These are phyloP conservation scores for Troilus luridus DNA, from an alignment of 2,888 invertebrate species.

Conservation along the genomic window DNA sequence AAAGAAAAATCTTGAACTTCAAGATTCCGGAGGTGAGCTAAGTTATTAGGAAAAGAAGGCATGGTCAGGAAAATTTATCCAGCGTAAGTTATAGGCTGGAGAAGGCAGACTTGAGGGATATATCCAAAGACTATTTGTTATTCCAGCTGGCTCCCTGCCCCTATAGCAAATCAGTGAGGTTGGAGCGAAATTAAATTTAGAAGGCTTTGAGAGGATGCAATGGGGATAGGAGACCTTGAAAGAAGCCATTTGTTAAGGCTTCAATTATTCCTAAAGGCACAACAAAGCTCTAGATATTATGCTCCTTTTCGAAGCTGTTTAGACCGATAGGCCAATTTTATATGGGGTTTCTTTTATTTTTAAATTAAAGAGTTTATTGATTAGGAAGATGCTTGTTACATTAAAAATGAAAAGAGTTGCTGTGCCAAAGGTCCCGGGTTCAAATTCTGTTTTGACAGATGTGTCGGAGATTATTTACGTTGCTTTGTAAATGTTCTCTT, in stretches of 20 bases:
- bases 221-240: conserved; percentile 46
- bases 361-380: background rate
- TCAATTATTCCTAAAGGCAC: conserved; percentile 40
- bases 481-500: too few relatives aligned
- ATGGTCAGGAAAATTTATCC: conserved; percentile 28
- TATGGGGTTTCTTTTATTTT: background rate
- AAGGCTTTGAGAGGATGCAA: conserved; percentile 19
- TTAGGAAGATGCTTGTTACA: background rate
- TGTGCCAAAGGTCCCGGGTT: too few relatives aligned
- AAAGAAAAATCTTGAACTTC: conserved; percentile 20
- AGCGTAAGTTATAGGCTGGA: conserved; percentile 43
- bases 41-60: conserved; percentile 45
- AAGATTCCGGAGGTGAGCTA: background rate
- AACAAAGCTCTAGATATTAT: conserved; percentile 38
- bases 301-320: conserved; percentile 29
- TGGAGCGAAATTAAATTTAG: conserved; percentile 45
- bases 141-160: conserved; percentile 45
- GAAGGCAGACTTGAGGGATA: conserved; percentile 37
- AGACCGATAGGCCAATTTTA: background rate
- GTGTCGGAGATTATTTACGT: too few relatives aligned
- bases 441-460: too few relatives aligned
- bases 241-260: conserved; percentile 49
- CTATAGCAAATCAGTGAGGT: conserved; percentile 53
- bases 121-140: conserved; percentile 52
- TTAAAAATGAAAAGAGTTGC: background rate